Evolutionary conservation across 2,113 vertebrate genomes (phyloP).

Genomic region (Sceloporus tristichus): DNA sequence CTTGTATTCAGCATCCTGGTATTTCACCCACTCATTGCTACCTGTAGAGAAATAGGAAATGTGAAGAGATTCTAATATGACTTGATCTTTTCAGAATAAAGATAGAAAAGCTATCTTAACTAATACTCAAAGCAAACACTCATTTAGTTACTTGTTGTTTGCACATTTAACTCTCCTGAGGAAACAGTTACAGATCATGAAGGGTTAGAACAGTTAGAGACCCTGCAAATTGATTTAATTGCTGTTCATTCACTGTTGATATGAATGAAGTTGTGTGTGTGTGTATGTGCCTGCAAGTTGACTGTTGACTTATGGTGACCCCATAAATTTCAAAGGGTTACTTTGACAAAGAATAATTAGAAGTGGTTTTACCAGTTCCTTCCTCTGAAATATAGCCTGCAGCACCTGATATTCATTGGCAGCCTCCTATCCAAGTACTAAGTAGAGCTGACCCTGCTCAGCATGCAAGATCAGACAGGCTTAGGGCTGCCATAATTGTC

Average conservation of each 20-base stretch:
- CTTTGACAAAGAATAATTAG: too few species aligned
- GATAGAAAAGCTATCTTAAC: background rate
- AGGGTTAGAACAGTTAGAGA: background rate
- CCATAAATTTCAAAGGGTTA: too few species aligned
- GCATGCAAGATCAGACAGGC: background rate
- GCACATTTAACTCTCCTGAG: background rate
- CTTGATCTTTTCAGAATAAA: background rate
- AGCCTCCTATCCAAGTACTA: too few species aligned
- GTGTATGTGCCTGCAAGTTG: too few species aligned
- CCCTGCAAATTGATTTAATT: background rate
- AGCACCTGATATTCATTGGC: too few species aligned
- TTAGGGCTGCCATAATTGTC: too few species aligned
- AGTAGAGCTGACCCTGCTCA: too few species aligned
- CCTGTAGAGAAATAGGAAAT: slow-evolving; percentile 64
- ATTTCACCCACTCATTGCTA: slow-evolving; percentile 89
- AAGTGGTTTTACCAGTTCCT: too few species aligned
- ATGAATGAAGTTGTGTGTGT: too few species aligned
- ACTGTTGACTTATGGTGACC: too few species aligned
- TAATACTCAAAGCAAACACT: background rate
- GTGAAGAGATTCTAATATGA: background rate
- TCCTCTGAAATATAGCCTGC: too few species aligned
- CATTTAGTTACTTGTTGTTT: background rate
- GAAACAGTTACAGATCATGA: background rate
- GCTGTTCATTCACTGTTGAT: background rate
- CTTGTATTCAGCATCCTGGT: slow-evolving; percentile 92